Base-by-base conservation (phyloP, 1,140 invertebrate species). In the Hypothenemus hampei region DNA sequence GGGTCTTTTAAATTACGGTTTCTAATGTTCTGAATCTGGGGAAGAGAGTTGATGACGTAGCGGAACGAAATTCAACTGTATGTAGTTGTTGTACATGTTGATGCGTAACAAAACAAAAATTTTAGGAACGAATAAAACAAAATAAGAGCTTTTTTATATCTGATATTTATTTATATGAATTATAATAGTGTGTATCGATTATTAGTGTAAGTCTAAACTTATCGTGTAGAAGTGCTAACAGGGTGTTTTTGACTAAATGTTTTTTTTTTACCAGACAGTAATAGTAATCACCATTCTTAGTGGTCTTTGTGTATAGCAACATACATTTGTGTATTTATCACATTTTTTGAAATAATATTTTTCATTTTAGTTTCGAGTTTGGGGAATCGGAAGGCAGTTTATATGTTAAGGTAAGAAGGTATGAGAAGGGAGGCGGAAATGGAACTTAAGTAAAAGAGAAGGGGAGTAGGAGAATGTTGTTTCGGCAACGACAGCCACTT, bases 91-190 rank as follows among this genome's bases (percentile, higher is more conserved):
- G n/a, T n/a, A n/a, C n/a, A n/a, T 31, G 13, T 31, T 31, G 13
- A 31, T 31, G 10, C 13, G 1, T 11, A 31, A 31, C 13, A 31
- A 31, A 31, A 31, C 26, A 31, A 31, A 31, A 31, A 31, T 31
- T 11, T 13, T 11, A 11, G 8, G 13, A 11, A 31, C 26, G n/a
- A n/a, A n/a, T n/a, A n/a, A n/a, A n/a, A n/a, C n/a, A n/a, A n/a
- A n/a, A n/a, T n/a, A n/a, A n/a, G n/a, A n/a, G n/a, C n/a, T n/a
- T 37, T 23, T 23, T 43, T 55, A 23, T 55, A 55, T 55, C 37
- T 55, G 29, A 55, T 47, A 55, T 55, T 47, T 55, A 55, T 47
- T 55, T 53, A 55, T 47, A 55, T 55, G 52, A 46, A 46, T 53
- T 47, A 45, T 20, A 22, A 55, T 53, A 47, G 33, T 46, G 50